These are phyloP conservation scores for Amphipyra berbera DNA, from an alignment of 2,888 invertebrate genomes.

Conservation along the genomic window DNA sequence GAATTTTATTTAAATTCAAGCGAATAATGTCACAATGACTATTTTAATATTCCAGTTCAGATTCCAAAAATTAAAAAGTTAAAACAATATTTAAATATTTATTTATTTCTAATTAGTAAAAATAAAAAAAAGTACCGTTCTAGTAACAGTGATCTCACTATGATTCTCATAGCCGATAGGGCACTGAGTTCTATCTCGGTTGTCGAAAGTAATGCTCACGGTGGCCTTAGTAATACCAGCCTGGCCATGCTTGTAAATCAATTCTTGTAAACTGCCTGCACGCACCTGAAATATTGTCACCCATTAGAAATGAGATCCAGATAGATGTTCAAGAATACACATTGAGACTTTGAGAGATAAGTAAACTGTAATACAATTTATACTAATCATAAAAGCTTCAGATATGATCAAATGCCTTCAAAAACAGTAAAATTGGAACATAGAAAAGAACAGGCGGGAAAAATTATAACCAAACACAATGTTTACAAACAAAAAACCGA, in stretches of 20 bases:
- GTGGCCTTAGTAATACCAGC: slow-evolving; percentile 98
- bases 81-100: no score
- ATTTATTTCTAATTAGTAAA: no score
- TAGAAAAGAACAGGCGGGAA: slow-evolving; percentile 61
- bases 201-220: slow-evolving; percentile 98
- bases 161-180: slow-evolving; percentile 98
- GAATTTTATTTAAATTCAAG: no score
- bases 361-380: no score
- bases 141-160: slow-evolving; percentile 97
- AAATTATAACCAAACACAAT: slow-evolving; percentile 34
- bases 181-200: slow-evolving; percentile 93
- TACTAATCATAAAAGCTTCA: no score
- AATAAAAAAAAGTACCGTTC: slow-evolving; percentile 91
- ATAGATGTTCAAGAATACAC: background rate
- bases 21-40: no score
- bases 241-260: slow-evolving; percentile 99
- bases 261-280: slow-evolving; percentile 96
- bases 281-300: slow-evolving; percentile 92
- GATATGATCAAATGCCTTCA: background rate
- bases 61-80: no score
- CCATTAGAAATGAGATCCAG: background rate
- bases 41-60: no score
- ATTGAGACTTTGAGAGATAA: background rate
- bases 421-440: background rate
- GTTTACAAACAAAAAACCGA: slow-evolving; percentile 26